Percentiles rank a stretch among this genome's conserved stretches.
Conservation (phyloP, 2,888 invertebrate genomes). For the Portevinia maculata region DNA sequence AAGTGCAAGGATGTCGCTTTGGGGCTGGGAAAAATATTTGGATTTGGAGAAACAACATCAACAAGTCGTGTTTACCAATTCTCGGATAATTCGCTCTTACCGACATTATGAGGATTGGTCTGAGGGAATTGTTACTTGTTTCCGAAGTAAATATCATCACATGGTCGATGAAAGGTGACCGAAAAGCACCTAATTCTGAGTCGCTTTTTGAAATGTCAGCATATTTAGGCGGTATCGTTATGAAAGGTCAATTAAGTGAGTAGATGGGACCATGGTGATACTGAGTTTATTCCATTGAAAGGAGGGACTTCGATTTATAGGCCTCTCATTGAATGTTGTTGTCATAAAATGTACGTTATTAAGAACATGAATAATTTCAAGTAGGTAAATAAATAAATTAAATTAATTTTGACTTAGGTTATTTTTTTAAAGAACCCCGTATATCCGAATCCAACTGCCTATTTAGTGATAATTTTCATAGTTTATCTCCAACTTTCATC, state of each 20-base stretch:
- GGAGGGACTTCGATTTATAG: too few species aligned
- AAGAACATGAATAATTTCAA: too few species aligned
- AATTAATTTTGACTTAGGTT: too few species aligned
- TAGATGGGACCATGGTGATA: too few species aligned
- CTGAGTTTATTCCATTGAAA: too few species aligned
- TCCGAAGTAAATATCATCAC: constrained; percentile 5
- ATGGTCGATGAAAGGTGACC: constrained; percentile 4
- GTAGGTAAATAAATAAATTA: too few species aligned
- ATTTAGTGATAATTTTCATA: too few species aligned
- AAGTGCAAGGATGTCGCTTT: constrained; percentile 15
- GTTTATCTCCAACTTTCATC: too few species aligned
- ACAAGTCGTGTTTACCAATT: constrained; percentile 51
- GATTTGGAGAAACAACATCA: constrained; percentile 31
- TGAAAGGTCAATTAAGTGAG: background rate
- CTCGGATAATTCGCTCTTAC: constrained; percentile 45
- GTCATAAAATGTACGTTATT: too few species aligned
- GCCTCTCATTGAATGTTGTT: too few species aligned
- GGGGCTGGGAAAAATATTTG: constrained; percentile 8
- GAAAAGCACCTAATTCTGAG: constrained; percentile 7
- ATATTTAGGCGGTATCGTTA: background rate
- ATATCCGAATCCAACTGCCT: too few species aligned
- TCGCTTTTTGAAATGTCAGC: constrained; percentile 15
- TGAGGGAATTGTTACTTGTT: constrained; percentile 23
- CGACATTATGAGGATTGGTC: constrained; percentile 15
- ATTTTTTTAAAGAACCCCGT: too few species aligned